Conservation (phyloP, 2,113 vertebrate species). For the Sceloporus tristichus region DNA sequence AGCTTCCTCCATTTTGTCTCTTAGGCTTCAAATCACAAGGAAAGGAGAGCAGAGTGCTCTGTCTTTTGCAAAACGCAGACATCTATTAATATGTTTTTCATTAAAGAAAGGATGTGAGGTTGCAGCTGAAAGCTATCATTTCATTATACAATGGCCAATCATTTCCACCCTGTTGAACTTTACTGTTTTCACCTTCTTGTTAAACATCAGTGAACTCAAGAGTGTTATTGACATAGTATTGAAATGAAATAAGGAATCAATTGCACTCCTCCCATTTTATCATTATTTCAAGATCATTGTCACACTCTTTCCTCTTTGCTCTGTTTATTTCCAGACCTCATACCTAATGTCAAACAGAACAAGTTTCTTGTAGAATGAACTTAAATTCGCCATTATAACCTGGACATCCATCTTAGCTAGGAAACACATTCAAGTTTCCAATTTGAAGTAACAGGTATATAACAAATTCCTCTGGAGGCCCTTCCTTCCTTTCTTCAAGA, state of each 20-base stretch:
- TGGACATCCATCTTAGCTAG: neutral
- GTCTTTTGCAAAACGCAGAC: neutral
- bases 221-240: neutral
- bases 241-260: slow-evolving; percentile 5
- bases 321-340: neutral
- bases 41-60: neutral
- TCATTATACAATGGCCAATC: neutral
- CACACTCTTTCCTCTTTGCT: neutral
- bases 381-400: neutral
- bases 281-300: slow-evolving; percentile 23
- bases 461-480: slow-evolving; percentile 42
- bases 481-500: slow-evolving; percentile 28
- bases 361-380: neutral
- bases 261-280: slow-evolving; percentile 14
- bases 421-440: neutral
- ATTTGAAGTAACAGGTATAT: slow-evolving; percentile 54
- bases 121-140: slow-evolving; percentile 14
- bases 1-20: neutral
- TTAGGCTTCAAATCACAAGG: neutral
- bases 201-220: slow-evolving; percentile 26
- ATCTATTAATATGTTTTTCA: neutral
- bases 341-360: neutral
- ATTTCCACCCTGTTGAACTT: slow-evolving; percentile 15
- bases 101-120: neutral
- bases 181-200: slow-evolving; percentile 21